phyloP scores from a whole-genome alignment of 2,113 vertebrate genomes.

The Ammodytes marinus region DNA sequence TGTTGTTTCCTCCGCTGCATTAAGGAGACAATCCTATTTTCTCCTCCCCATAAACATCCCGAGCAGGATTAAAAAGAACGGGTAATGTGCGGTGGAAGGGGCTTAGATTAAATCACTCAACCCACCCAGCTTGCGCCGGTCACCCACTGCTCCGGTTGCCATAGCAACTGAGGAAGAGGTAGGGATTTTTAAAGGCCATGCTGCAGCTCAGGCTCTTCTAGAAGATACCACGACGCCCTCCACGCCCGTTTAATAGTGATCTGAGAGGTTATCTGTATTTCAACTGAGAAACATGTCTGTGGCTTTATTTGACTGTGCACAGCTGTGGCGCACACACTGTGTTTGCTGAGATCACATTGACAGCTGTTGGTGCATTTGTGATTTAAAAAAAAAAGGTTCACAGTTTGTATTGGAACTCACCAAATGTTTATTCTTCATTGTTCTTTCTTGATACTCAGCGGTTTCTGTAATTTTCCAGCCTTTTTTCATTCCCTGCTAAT shows the following conservation, averaged over 20 bases:
- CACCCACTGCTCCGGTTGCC: constrained; percentile 69
- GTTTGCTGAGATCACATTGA: constrained; percentile 8
- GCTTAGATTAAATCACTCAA: constrained; percentile 68
- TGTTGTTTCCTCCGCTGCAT: constrained; percentile 62
- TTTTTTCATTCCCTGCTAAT: not conserved
- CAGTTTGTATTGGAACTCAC: not conserved
- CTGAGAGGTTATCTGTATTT: constrained; percentile 8
- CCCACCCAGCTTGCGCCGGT: constrained; percentile 57
- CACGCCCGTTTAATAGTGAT: constrained; percentile 42
- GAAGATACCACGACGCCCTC: constrained; percentile 48
- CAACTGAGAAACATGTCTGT: constrained; percentile 24
- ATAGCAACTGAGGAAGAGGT: constrained; percentile 77
- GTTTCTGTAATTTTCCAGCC: not conserved
- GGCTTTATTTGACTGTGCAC: constrained; percentile 2
- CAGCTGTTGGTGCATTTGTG: not conserved
- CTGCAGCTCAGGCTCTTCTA: constrained; percentile 48
- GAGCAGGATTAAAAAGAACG: constrained; percentile 71
- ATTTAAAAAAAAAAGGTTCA: constrained; percentile 15
- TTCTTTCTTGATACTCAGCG: not conserved
- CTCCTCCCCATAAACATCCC: constrained; percentile 59
- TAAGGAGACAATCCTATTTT: constrained; percentile 74
- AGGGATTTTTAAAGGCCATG: constrained; percentile 59
- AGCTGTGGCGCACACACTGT: constrained; percentile 10
- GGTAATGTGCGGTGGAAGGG: constrained; percentile 63
- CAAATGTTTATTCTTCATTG: not conserved